Evolutionary conservation across 2,113 vertebrate genomes (phyloP).

Genomic region (Tetraodon nigroviridis): DNA sequence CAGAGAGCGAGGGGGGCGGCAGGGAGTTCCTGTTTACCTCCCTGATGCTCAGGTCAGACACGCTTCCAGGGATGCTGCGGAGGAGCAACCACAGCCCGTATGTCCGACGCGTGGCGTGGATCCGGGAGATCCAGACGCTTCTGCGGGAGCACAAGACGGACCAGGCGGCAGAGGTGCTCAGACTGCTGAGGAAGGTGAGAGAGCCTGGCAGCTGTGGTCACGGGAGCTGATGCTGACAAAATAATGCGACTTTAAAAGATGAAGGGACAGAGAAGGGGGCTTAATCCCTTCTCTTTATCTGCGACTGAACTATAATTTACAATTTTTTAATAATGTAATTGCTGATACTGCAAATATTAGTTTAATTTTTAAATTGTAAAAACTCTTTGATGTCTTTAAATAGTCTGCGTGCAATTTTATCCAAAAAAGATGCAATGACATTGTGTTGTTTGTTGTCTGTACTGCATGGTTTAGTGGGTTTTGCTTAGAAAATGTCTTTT

Average conservation of each 20-base stretch:
- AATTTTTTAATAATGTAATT: too few species aligned
- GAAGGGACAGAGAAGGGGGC: too few species aligned
- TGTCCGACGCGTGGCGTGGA: conserved; percentile 73
- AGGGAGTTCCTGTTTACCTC: conserved; percentile 72
- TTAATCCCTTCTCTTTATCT: too few species aligned
- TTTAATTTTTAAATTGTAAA: too few species aligned
- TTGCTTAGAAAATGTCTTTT: too few species aligned
- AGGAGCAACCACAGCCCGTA: conserved; percentile 79
- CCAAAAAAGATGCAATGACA: too few species aligned
- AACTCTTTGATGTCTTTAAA: too few species aligned
- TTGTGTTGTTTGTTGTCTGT: too few species aligned
- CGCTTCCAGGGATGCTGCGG: conserved; percentile 75
- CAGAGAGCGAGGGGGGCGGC: conserved; percentile 52
- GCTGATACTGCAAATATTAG: too few species aligned
- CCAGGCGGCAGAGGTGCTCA: conserved; percentile 77
- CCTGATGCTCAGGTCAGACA: conserved; percentile 72
- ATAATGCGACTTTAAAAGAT: neutral
- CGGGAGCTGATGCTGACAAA: neutral
- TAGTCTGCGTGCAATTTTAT: too few species aligned
- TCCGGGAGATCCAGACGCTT: conserved; percentile 77
- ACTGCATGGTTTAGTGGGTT: too few species aligned
- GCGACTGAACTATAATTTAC: too few species aligned
- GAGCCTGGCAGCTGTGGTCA: neutral
- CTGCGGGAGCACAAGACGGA: conserved; percentile 74
- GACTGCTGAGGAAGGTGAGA: conserved; percentile 80